These are phyloP conservation scores for Larimichthys crocea DNA, from an alignment of 2,113 vertebrate genomes.

Conservation along the genomic window DNA sequence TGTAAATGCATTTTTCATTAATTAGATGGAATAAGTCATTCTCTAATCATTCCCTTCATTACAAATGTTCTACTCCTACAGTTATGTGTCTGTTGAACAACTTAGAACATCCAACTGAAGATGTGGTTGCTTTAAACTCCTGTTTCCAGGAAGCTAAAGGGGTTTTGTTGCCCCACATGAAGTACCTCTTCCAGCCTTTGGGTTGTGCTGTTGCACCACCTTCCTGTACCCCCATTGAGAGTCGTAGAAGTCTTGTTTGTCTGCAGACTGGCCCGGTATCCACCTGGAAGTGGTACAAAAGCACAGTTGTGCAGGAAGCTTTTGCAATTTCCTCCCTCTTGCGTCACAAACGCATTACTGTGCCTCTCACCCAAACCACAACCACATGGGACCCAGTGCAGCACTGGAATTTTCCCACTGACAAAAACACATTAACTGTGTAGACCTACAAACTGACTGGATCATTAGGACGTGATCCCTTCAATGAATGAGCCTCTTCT, in stretches of 20 bases:
- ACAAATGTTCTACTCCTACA: not conserved
- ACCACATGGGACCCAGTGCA: conserved; percentile 78
- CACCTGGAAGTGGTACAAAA: conserved; percentile 81
- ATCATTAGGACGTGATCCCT: conserved; percentile 11
- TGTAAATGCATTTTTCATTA: not conserved
- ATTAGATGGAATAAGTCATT: no score
- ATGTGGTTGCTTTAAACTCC: not conserved
- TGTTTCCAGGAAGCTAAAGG: not conserved
- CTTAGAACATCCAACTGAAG: not conserved
- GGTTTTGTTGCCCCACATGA: not conserved
- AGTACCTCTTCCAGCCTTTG: conserved; percentile 15
- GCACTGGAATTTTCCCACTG: conserved; percentile 74
- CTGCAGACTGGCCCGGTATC: conserved; percentile 42
- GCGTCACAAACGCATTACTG: conserved; percentile 79
- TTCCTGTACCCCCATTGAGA: not conserved
- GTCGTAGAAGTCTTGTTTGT: conserved; percentile 27
- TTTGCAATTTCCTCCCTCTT: conserved; percentile 82
- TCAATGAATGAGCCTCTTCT: conserved; percentile 62
- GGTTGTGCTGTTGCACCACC: conserved; percentile 55
- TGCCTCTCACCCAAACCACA: conserved; percentile 82
- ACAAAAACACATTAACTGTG: conserved; percentile 68
- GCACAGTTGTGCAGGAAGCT: conserved; percentile 82
- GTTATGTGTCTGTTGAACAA: not conserved
- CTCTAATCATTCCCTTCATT: not conserved
- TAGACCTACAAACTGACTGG: conserved; percentile 22